These are phyloP conservation scores for Diaprepes abbreviatus DNA, from an alignment of 2,888 invertebrate species.

Conservation along the genomic window DNA sequence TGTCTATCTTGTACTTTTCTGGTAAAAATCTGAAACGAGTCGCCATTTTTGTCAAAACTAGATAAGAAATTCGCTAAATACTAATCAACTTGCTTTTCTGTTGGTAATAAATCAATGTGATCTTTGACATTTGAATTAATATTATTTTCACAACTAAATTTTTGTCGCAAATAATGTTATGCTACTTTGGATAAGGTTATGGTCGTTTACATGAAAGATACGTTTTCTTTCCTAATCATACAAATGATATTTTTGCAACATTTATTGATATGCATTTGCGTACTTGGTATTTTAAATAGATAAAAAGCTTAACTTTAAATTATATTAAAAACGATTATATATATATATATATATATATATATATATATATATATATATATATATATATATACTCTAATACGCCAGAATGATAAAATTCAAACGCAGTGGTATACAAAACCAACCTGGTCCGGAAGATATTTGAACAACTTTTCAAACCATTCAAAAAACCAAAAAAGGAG, in stretches of 20 bases:
- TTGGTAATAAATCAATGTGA: background rate
- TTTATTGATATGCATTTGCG: background rate
- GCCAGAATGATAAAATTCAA: too few species aligned
- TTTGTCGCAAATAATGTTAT: constrained; percentile 13
- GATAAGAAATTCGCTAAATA: constrained; percentile 8
- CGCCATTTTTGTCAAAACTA: constrained; percentile 2
- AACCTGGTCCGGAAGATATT: too few species aligned
- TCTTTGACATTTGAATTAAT: constrained; percentile 13
- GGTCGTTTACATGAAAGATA: constrained; percentile 18
- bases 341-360: too few species aligned
- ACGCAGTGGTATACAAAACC: too few species aligned
- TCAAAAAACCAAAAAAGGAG: too few species aligned
- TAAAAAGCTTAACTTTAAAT: too few species aligned
- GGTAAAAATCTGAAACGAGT: background rate
- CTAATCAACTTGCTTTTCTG: background rate
- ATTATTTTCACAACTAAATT: background rate
- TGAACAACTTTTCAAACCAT: too few species aligned
- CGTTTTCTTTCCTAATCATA: background rate
- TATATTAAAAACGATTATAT: too few species aligned
- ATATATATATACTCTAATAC: too few species aligned
- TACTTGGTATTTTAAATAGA: too few species aligned
- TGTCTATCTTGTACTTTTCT: constrained; percentile 2
- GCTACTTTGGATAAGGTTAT: constrained; percentile 41
- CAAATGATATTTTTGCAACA: constrained; percentile 2
- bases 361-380: too few species aligned